These are phyloP conservation scores for Champsocephalus esox DNA, from an alignment of 2,797 vertebrate species.

Conservation along the genomic window DNA sequence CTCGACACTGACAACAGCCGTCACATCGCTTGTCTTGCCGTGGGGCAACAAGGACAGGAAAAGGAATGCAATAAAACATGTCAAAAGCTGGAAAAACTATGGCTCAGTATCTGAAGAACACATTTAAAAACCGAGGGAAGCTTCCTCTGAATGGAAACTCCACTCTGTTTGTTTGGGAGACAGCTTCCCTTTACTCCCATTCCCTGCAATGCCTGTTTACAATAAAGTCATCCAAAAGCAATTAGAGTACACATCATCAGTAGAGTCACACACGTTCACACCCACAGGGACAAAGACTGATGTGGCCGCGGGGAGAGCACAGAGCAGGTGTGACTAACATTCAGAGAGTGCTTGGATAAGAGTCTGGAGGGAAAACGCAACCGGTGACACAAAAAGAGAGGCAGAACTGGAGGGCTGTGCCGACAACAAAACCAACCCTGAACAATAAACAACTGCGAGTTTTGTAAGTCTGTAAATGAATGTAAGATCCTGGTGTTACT, in stretches of 20 bases:
- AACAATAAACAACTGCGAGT: no score
- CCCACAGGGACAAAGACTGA: no score
- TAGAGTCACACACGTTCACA: not conserved
- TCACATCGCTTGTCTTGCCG: conserved; percentile 3
- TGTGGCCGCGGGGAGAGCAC: no score
- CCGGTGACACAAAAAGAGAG: no score
- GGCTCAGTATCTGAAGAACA: not conserved
- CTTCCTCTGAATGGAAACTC: not conserved
- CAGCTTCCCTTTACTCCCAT: not conserved
- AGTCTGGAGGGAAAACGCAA: no score
- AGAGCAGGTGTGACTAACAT: no score
- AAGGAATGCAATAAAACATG: conserved; percentile 5
- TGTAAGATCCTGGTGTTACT: no score
- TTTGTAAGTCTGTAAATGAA: no score
- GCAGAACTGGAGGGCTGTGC: no score
- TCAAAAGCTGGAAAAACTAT: not conserved
- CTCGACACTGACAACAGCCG: not conserved
- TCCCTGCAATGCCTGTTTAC: not conserved
- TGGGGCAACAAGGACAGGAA: not conserved
- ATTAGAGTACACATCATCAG: no score
- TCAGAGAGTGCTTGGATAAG: no score
- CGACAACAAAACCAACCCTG: no score
- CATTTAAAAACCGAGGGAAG: not conserved
- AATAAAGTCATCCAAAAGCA: not conserved
- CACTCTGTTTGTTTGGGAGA: not conserved